Evolutionary conservation across 2,888 invertebrate genomes (phyloP).

Genomic region (Hetaerina titia): DNA sequence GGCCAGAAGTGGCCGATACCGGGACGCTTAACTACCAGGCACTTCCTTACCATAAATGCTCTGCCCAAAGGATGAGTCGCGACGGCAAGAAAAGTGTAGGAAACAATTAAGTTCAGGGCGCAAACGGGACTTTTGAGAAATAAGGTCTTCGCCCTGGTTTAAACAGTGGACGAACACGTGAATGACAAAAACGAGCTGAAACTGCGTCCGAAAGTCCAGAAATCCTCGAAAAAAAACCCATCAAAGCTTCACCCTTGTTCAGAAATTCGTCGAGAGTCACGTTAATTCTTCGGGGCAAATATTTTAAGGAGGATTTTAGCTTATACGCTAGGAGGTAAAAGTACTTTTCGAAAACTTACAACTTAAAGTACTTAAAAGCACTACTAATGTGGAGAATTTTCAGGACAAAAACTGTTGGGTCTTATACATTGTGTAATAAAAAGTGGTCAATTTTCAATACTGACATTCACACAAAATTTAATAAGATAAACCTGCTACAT

Average conservation of each 20-base stretch:
- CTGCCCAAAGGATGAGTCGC: slow-evolving; percentile 70
- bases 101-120: not conserved
- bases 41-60: slow-evolving; percentile 71
- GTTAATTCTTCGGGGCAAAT: too few species aligned
- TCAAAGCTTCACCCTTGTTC: not conserved
- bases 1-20: slow-evolving; percentile 67
- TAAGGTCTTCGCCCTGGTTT: not conserved
- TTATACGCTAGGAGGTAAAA: too few species aligned
- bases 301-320: too few species aligned
- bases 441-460: too few species aligned
- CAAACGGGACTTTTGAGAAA: not conserved
- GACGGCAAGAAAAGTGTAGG: slow-evolving; percentile 51
- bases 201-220: not conserved
- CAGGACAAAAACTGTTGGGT: too few species aligned
- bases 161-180: not conserved
- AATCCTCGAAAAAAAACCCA: not conserved
- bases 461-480: too few species aligned
- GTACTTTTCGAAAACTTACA: too few species aligned
- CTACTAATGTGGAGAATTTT: too few species aligned
- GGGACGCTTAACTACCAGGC: slow-evolving; percentile 68
- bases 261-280: too few species aligned
- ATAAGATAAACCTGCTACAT: too few species aligned
- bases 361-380: too few species aligned
- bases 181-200: not conserved
- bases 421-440: too few species aligned